Evolutionary conservation across 2,888 invertebrate species (phyloP).

Genomic region (Microchrysa polita): DNA sequence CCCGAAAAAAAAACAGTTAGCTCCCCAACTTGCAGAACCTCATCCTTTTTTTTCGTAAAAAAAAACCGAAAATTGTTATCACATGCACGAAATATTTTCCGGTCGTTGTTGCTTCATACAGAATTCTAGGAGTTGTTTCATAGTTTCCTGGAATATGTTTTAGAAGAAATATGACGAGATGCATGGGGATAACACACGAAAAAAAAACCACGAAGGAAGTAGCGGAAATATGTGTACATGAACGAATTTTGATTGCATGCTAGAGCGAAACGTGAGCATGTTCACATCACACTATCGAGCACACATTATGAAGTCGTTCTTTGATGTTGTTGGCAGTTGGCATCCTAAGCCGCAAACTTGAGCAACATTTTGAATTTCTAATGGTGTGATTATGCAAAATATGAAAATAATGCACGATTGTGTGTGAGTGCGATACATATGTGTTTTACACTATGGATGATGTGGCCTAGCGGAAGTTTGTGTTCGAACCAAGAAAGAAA

Average conservation of each 20-base stretch:
- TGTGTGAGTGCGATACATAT: neutral
- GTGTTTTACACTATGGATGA: neutral
- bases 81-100: neutral
- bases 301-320: neutral
- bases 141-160: neutral
- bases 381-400: constrained; percentile 8
- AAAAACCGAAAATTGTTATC: neutral
- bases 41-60: too few relatives aligned
- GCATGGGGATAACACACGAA: neutral
- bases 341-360: neutral
- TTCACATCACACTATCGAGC: neutral
- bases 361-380: constrained; percentile 11
- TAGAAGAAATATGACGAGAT: neutral
- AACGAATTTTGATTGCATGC: constrained; percentile 5
- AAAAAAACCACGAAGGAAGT: neutral
- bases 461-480: neutral
- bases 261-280: neutral
- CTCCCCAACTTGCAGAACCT: too few relatives aligned
- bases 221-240: neutral
- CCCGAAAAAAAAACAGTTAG: too few relatives aligned
- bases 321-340: neutral
- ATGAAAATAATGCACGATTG: neutral
- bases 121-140: neutral
- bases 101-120: neutral
- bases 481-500: neutral